A percentile compares a stretch with the other conserved stretches of the same genome.
Evolutionary conservation across 1,140 invertebrate species (phyloP).

Genomic region (Tribolium castaneum): DNA sequence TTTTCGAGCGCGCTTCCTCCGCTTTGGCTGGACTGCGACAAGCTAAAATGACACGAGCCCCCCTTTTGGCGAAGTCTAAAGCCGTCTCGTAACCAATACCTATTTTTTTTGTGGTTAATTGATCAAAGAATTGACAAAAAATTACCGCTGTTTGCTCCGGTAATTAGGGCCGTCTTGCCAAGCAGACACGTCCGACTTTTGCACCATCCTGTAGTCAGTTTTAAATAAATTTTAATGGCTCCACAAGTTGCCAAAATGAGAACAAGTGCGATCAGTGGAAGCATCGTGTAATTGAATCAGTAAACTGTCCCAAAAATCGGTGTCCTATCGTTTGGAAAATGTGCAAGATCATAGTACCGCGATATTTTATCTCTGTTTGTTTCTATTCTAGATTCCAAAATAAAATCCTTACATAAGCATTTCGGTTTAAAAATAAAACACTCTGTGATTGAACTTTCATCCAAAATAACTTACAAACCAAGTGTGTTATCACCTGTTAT

Average conservation of each 20-base stretch:
- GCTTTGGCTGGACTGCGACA: conserved; percentile 77
- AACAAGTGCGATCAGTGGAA: no score
- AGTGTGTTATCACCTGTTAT: no score
- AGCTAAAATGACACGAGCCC: conserved; percentile 76
- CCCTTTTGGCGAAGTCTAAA: conserved; percentile 72
- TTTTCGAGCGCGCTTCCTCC: conserved; percentile 72
- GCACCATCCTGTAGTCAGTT: conserved; percentile 7
- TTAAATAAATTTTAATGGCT: not conserved
- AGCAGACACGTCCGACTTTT: conserved; percentile 46
- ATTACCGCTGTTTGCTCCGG: conserved; percentile 49
- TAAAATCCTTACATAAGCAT: no score
- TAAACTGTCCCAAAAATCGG: no score
- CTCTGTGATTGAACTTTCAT: no score
- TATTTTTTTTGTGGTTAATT: not conserved
- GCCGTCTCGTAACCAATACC: conserved; percentile 80
- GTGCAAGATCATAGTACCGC: no score
- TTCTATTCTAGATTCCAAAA: no score
- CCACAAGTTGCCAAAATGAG: not conserved
- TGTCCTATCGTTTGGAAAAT: no score
- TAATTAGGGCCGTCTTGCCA: conserved; percentile 53
- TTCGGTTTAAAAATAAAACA: no score
- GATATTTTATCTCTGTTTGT: no score
- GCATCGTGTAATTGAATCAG: no score
- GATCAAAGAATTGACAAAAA: not conserved
- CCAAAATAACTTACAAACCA: no score